Evolutionary conservation across 2,888 invertebrate species (phyloP), one percentile per base, ranked within the genome.

Genomic region (Pristionchus japonicus): DNA sequence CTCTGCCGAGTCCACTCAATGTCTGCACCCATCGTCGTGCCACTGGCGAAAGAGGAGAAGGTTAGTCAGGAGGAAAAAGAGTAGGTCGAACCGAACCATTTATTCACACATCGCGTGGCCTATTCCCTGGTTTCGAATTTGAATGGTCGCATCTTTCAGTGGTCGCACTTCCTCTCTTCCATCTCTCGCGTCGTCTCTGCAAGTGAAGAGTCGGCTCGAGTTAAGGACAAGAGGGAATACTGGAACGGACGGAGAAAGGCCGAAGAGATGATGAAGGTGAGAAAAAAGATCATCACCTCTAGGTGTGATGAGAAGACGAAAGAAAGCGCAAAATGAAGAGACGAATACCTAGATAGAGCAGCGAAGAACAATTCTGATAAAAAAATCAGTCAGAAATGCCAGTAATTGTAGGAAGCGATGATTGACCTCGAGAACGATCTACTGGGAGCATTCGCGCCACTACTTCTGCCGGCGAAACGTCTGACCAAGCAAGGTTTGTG

Each of bases 191-290:
- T 47, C 9, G 15, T 86, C 7, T 43, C 61, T 15, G 67, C 43
- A 31, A 43, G 67, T 27, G 67, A 64, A 3, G 86, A 86, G 27
- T 27, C 67, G 2, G 67, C 86, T 4, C 34, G 15, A 15, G 11
- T 61, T 23, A 86, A 11, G 20, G 86, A 86, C 61, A 27, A 70
- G 15, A 47, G 27, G 70, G 61, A 87, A 27, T 74, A 77, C 43
- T 87, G 87, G 74, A 77, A 87, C 20, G 87, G 77, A 40, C 31
- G 87, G 43, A 77, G 87, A 40, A 37, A 37, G 57, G 74, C 74
- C 9, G 87, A 87, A 20, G 87, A 77, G 40, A n/a, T 57, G 74
- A 87, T 87, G 87, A 86, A n/a, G 64, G 85, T 85, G n/a, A 34
- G 34, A 34, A 27, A 9, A 43, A 9, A 43, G 43, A 43, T 43